Conservation (phyloP, 2,888 invertebrate species). For the Cremastinae sp. region DNA sequence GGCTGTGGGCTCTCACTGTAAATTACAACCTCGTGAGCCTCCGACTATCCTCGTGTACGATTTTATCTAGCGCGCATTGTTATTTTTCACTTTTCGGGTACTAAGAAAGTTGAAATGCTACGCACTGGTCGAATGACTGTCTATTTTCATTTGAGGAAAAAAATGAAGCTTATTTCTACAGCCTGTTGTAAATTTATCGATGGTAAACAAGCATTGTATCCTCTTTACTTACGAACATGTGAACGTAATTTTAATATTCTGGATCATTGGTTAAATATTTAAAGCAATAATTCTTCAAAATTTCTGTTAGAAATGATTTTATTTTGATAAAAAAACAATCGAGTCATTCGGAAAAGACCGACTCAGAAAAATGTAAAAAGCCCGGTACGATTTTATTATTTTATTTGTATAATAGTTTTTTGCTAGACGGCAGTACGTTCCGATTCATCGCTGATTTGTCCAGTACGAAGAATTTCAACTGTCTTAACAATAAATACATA, state of each 20-base stretch:
- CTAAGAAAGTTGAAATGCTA: neutral
- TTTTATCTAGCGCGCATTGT: neutral
- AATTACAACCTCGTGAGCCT: constrained; percentile 36
- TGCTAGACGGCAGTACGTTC: neutral
- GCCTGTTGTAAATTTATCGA: no score
- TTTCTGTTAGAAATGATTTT: no score
- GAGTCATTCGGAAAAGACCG: no score
- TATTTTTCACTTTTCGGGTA: neutral
- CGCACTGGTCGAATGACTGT: constrained; percentile 17
- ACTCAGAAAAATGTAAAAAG: no score
- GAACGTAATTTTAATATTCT: no score
- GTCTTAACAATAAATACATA: constrained; percentile 10
- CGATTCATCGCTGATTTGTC: neutral
- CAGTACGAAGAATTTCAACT: neutral
- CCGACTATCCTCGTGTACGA: constrained; percentile 1
- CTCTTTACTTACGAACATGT: no score
- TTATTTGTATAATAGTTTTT: constrained; percentile 2
- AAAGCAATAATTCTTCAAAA: no score
- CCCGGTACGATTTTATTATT: neutral
- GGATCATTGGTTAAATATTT: no score
- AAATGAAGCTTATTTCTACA: neutral
- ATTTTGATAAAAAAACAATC: no score
- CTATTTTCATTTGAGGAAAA: neutral
- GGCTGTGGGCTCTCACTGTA: constrained; percentile 43
- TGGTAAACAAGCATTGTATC: no score